Percentiles rank a stretch among this genome's conserved stretches.
Conservation (phyloP, 2,888 invertebrate genomes). For the Cheilosia pagana region DNA sequence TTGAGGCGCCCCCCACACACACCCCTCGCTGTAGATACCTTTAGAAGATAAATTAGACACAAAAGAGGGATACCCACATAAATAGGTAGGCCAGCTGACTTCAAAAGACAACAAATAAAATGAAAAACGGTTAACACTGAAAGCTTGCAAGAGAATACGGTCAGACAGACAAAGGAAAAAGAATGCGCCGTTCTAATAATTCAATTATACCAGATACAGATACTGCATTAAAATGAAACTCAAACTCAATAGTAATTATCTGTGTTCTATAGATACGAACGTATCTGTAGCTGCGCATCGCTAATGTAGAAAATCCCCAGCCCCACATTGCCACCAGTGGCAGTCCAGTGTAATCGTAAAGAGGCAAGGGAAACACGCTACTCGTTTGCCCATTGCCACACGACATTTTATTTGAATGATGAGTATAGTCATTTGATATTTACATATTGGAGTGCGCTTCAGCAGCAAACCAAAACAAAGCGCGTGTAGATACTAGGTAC, state of each 20-base stretch:
- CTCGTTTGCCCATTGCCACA: conserved; percentile 64
- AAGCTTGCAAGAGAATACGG: conserved; percentile 52
- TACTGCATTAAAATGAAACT: conserved; percentile 38
- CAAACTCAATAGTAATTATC: conserved; percentile 17
- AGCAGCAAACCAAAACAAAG: conserved; percentile 59
- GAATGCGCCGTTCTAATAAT: conserved; percentile 65
- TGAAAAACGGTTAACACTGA: conserved; percentile 59
- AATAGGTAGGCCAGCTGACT: conserved; percentile 30
- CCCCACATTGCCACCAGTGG: not conserved
- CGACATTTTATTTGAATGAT: conserved; percentile 67
- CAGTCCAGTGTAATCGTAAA: no score
- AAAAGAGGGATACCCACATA: not conserved
- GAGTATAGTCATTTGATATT: conserved; percentile 68
- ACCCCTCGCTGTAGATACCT: no score
- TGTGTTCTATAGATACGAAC: not conserved
- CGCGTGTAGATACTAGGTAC: conserved; percentile 7
- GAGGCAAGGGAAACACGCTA: conserved; percentile 56
- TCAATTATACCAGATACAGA: not conserved
- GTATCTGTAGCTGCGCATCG: conserved; percentile 11
- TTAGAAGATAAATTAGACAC: not conserved
- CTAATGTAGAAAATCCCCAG: not conserved
- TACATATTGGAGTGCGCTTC: conserved; percentile 37
- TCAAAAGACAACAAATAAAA: conserved; percentile 8
- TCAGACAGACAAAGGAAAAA: conserved; percentile 60
- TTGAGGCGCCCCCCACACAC: conserved; percentile 24